phyloP scores from a whole-genome alignment of 2,113 vertebrate genomes.

The Cryptotis parvus region DNA sequence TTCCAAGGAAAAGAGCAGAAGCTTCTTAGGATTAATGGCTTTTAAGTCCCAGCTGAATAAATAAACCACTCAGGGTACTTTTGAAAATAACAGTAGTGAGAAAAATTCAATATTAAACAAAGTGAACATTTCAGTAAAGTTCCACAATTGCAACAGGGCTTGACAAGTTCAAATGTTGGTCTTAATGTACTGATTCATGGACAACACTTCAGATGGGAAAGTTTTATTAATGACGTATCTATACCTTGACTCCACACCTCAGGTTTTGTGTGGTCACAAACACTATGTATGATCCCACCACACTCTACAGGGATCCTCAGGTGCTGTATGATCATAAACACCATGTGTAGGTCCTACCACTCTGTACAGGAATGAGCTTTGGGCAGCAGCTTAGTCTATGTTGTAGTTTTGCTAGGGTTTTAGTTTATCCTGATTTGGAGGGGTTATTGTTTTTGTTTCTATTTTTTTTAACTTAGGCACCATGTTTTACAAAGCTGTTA shows the following conservation, averaged over 20 bases:
- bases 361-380: background rate
- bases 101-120: background rate
- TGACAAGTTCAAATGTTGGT: background rate
- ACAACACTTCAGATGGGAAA: background rate
- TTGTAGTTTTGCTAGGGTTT: no score
- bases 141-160: background rate
- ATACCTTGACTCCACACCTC: background rate
- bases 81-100: background rate
- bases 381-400: background rate
- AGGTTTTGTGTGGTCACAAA: background rate
- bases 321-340: background rate
- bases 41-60: background rate
- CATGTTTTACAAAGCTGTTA: no score
- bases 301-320: background rate
- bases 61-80: conserved; percentile 8
- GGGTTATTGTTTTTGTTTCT: no score
- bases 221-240: background rate
- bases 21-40: background rate
- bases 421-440: no score
- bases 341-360: background rate
- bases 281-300: background rate
- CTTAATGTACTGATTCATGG: background rate
- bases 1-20: conserved; percentile 20
- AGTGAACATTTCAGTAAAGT: background rate
- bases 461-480: no score